Evolutionary conservation across 2,797 vertebrate genomes (phyloP), one percentile per base, ranked within the genome.

Genomic region (Lutjanus campechanus): DNA sequence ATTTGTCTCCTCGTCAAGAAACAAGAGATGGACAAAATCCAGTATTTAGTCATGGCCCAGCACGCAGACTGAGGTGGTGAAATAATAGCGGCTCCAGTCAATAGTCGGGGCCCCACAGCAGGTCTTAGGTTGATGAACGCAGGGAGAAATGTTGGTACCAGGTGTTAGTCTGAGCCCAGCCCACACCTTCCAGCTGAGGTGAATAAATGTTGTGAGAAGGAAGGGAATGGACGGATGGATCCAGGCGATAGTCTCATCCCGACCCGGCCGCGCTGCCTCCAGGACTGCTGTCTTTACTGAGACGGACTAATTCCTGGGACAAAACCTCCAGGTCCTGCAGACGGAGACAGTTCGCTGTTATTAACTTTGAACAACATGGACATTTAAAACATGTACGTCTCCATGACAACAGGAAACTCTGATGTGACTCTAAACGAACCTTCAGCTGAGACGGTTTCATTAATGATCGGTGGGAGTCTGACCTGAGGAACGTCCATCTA

Each of bases 301-400:
- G 91, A 58, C 95, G 94, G 66, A 97, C 96, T 85, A 97, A 94
- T 91, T 97, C 96, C 89, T 96, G 96, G 79, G 96, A 97, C 61
- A 97, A 82, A 47, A 96, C 84, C 89, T 97, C 96, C 79, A 97
- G 87, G 82, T 97, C 95, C 96, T 97, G 29, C 20, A 82, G 59
- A 86, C 1, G 81, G 3, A 83, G 5, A 77, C 11, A 66, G n/a
- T 54, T 55, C 78, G 63, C 65, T 71, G 74, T 61, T 60, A 22
- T n/a, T 8, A 51, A 17, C 1, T n/a, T 8, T 15, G 47, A 17
- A 49, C 10, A 54, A 4, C 6, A 17, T 17, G 5, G 11, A 9
- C 9, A 20, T 5, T 4, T 55, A 25, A 41, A n/a, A 6, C 58
- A 60, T 10, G 9, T 3, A 7, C 5, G 22, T 59, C 56, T 59